Evolutionary conservation across 35 echinoderm and acorn worm species (phyloP).

Genomic region (Ophiothrix spiculata): DNA sequence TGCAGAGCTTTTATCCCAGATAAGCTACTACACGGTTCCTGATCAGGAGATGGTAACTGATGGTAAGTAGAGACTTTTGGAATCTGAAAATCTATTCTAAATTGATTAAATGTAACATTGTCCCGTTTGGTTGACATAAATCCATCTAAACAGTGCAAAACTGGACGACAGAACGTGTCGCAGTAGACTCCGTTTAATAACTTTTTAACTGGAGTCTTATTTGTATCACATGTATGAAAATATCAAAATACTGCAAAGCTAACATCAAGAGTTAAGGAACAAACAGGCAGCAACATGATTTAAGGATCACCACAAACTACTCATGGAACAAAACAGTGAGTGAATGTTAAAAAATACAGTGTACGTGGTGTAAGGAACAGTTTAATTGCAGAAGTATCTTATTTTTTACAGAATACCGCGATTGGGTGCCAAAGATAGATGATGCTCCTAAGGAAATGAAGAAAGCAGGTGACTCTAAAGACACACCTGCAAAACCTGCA

Average conservation of each 20-base stretch:
- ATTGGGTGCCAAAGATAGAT: slow-evolving; percentile 87
- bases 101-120: too few relatives aligned
- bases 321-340: neutral
- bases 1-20: slow-evolving; percentile 78
- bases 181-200: slow-evolving; percentile 45
- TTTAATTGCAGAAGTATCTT: too few relatives aligned
- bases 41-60: slow-evolving; percentile 79
- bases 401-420: slow-evolving; percentile 73
- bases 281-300: slow-evolving; percentile 23
- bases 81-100: too few relatives aligned
- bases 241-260: slow-evolving; percentile 44
- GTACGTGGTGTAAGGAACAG: too few relatives aligned
- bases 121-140: slow-evolving; percentile 54
- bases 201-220: slow-evolving; percentile 80
- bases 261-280: slow-evolving; percentile 59
- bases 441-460: slow-evolving; percentile 58
- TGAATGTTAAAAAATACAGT: neutral
- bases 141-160: slow-evolving; percentile 43
- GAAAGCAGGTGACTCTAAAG: slow-evolving; percentile 42
- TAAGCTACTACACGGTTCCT: slow-evolving; percentile 76
- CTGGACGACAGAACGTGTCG: slow-evolving; percentile 52
- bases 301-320: neutral
- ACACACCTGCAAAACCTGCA: neutral
- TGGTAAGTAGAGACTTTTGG: too few relatives aligned
- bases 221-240: slow-evolving; percentile 50